Conservation (phyloP, 2,888 invertebrate species). For the Cenopis cana region DNA sequence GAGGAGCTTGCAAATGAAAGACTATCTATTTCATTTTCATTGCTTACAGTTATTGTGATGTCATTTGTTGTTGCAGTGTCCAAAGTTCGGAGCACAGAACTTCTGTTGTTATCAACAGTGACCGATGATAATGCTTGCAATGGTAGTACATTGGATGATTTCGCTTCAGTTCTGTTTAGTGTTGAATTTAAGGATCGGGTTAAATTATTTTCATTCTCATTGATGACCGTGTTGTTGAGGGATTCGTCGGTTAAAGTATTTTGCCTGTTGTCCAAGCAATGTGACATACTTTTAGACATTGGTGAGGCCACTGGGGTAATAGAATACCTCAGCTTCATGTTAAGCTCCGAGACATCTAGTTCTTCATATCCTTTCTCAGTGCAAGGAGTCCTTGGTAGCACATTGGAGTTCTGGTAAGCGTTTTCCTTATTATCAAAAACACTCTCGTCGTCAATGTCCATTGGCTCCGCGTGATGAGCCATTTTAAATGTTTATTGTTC, state of each 20-base stretch:
- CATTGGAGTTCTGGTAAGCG: slow-evolving; percentile 70
- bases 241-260: slow-evolving; percentile 57
- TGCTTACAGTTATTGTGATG: slow-evolving; percentile 60
- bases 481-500: slow-evolving; percentile 54
- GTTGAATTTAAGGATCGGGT: slow-evolving; percentile 70
- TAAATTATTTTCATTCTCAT: slow-evolving; percentile 62
- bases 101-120: slow-evolving; percentile 59
- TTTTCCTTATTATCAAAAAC: slow-evolving; percentile 81
- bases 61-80: slow-evolving; percentile 55
- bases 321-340: slow-evolving; percentile 78
- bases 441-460: slow-evolving; percentile 73
- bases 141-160: slow-evolving; percentile 66
- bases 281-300: slow-evolving; percentile 74
- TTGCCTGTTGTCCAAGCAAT: slow-evolving; percentile 60
- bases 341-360: slow-evolving; percentile 75
- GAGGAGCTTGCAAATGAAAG: slow-evolving; percentile 68
- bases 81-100: slow-evolving; percentile 57
- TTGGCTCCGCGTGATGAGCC: slow-evolving; percentile 74
- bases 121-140: slow-evolving; percentile 65
- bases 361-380: slow-evolving; percentile 79
- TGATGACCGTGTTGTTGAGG: slow-evolving; percentile 51
- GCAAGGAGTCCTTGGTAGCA: slow-evolving; percentile 61
- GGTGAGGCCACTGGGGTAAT: slow-evolving; percentile 74
- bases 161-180: slow-evolving; percentile 63
- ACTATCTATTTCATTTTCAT: slow-evolving; percentile 62